Evolutionary conservation across 2,888 invertebrate species (phyloP).

Genomic region (Orchestes rusci): DNA sequence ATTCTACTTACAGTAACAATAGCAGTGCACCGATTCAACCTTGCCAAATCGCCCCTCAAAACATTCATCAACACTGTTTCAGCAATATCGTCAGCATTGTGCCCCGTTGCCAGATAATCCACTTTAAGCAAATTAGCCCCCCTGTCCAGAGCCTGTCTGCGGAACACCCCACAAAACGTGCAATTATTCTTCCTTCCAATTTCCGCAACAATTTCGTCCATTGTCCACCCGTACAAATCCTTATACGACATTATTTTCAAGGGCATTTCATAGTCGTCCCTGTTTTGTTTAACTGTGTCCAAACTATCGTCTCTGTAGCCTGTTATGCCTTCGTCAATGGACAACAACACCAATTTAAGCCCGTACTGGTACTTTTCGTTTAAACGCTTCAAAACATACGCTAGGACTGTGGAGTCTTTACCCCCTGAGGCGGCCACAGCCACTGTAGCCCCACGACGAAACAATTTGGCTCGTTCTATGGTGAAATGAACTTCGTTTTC

Average conservation of each 20-base stretch:
- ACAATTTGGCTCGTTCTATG: constrained; percentile 72
- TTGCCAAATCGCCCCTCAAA: constrained; percentile 90
- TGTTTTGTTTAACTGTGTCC: constrained; percentile 91
- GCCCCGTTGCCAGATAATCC: constrained; percentile 92
- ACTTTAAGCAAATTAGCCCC: constrained; percentile 85
- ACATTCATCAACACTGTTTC: constrained; percentile 99
- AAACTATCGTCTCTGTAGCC: constrained; percentile 94
- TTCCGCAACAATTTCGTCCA: constrained; percentile 93
- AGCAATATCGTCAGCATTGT: constrained; percentile 96
- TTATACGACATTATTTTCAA: constrained; percentile 94
- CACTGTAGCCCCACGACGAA: constrained; percentile 75
- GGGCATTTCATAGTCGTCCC: constrained; percentile 88
- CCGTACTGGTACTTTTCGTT: constrained; percentile 89
- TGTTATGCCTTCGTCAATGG: constrained; percentile 98
- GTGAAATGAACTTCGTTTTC: constrained; percentile 94
- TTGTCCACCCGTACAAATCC: constrained; percentile 98
- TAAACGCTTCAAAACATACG: constrained; percentile 83
- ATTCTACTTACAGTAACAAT: constrained; percentile 79
- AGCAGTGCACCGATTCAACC: constrained; percentile 85
- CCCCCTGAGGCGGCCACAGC: constrained; percentile 93
- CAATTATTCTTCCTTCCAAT: constrained; percentile 91
- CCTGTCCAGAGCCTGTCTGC: constrained; percentile 91
- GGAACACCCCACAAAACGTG: constrained; percentile 91
- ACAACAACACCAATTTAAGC: constrained; percentile 80
- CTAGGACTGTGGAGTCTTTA: constrained; percentile 96